These are phyloP conservation scores for Entomobrya multifasciata DNA, from an alignment of 2,888 invertebrate species.

Conservation along the genomic window DNA sequence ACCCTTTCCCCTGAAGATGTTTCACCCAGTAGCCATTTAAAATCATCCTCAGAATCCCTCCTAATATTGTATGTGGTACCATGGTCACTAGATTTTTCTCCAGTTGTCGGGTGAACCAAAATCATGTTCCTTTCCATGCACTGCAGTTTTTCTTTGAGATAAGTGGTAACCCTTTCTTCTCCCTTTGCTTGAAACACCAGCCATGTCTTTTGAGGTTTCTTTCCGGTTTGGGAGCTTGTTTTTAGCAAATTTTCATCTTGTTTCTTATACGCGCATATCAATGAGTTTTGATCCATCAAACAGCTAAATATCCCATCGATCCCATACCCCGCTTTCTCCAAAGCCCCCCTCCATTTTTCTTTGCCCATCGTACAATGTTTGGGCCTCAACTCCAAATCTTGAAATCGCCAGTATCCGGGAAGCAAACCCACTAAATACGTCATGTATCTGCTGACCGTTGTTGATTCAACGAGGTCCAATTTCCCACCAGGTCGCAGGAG, in stretches of 20 bases:
- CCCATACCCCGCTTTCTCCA: neutral
- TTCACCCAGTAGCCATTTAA: neutral
- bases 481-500: neutral
- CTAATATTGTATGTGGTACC: neutral
- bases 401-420: slow-evolving; percentile 42
- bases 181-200: neutral
- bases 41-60: slow-evolving; percentile 10
- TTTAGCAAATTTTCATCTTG: too few species aligned
- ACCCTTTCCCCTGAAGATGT: neutral
- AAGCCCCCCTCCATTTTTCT: neutral
- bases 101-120: neutral
- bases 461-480: slow-evolving; percentile 14
- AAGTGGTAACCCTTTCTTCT: neutral
- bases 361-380: slow-evolving; percentile 32
- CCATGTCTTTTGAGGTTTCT: neutral
- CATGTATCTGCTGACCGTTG: slow-evolving; percentile 11
- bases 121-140: neutral
- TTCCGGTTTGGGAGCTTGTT: too few species aligned
- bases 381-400: slow-evolving; percentile 22
- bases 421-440: slow-evolving; percentile 14
- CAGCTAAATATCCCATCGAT: slow-evolving; percentile 17
- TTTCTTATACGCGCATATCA: slow-evolving; percentile 16
- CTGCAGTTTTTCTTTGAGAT: neutral
- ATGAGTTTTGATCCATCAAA: slow-evolving; percentile 26
- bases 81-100: neutral